These are phyloP conservation scores for Natator depressus DNA, from an alignment of 2,113 vertebrate genomes.

Conservation along the genomic window DNA sequence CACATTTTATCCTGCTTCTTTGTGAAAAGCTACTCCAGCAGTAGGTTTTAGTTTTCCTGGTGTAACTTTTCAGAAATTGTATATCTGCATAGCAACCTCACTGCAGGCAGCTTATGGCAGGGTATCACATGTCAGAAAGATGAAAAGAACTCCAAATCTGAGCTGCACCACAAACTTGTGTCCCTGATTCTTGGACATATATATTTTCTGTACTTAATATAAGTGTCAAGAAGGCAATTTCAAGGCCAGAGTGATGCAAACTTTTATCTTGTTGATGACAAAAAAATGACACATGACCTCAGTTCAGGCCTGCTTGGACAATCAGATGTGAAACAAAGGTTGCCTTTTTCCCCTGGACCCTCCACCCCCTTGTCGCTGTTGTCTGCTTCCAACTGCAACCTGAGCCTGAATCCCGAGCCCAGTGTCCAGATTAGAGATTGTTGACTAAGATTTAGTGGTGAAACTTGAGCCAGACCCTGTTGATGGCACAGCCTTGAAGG, in stretches of 20 bases:
- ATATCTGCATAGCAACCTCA: slow-evolving; percentile 85
- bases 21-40: slow-evolving; percentile 83
- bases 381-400: slow-evolving; percentile 84
- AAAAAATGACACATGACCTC: slow-evolving; percentile 69
- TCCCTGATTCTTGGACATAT: slow-evolving; percentile 62
- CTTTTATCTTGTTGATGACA: slow-evolving; percentile 77
- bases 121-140: slow-evolving; percentile 81
- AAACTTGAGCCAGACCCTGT: slow-evolving; percentile 84
- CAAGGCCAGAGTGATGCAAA: slow-evolving; percentile 75
- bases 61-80: slow-evolving; percentile 89
- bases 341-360: slow-evolving; percentile 72
- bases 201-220: slow-evolving; percentile 70
- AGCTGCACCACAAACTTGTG: slow-evolving; percentile 76
- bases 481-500: slow-evolving; percentile 87
- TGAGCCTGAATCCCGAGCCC: slow-evolving; percentile 82
- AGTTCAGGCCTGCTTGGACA: slow-evolving; percentile 59
- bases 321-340: slow-evolving; percentile 82
- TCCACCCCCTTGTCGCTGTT: slow-evolving; percentile 69
- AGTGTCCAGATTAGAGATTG: slow-evolving; percentile 90
- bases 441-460: slow-evolving; percentile 91
- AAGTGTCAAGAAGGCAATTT: slow-evolving; percentile 74
- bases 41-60: slow-evolving; percentile 84
- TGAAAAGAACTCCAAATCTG: slow-evolving; percentile 82
- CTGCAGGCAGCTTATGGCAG: slow-evolving; percentile 80
- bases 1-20: slow-evolving; percentile 81